Evolutionary conservation across 2,797 vertebrate genomes (phyloP), one percentile per base, ranked within the genome.

Genomic region (Cryptoprocta ferox): DNA sequence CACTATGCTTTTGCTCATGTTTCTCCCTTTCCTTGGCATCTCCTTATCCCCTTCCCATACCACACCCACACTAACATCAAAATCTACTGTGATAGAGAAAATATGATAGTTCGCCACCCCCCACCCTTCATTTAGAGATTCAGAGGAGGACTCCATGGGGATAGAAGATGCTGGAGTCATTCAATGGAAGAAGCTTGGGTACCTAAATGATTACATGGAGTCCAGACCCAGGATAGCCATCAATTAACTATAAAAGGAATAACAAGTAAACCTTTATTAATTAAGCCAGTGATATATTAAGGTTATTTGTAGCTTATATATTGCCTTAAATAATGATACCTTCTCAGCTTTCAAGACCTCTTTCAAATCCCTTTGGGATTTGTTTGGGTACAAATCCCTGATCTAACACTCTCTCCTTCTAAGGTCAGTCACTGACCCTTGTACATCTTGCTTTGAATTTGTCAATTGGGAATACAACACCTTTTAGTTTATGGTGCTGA

Each of bases 301-400:
- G 32, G 24, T 91, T 7, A 78, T 65, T 70, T 92, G 4, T 66
- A 14, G 42, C 42, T 45, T 45, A 45, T 1, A 91, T 5, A 4
- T 26, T 42, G 61, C 11, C 28, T 91, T 97, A 75, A 65, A 84
- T 50, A 32, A 75, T 45, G 73, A 53, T 48, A 73, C 37, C 32
- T 93, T 18, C 50, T 91, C 24, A 53, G 4, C 26, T 92, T 92
- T 94, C 53, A 91, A 61, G 11, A 83, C 95, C 12, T 87, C 37
- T 89, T 91, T 53, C 70, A 84, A 12, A n/a, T n/a, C n/a, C n/a
- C n/a, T n/a, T n/a, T n/a, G n/a, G n/a, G n/a, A n/a, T n/a, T n/a
- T 84, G 2, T n/a, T 48, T 81, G 70, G 3, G 45, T 35, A 37
- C 63, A 78, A n/a, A 73, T 48, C 9, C 26, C 15, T 35, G 5